These are phyloP conservation scores for Cinclus mexicanus DNA, from an alignment of 2,113 vertebrate species.

Conservation along the genomic window DNA sequence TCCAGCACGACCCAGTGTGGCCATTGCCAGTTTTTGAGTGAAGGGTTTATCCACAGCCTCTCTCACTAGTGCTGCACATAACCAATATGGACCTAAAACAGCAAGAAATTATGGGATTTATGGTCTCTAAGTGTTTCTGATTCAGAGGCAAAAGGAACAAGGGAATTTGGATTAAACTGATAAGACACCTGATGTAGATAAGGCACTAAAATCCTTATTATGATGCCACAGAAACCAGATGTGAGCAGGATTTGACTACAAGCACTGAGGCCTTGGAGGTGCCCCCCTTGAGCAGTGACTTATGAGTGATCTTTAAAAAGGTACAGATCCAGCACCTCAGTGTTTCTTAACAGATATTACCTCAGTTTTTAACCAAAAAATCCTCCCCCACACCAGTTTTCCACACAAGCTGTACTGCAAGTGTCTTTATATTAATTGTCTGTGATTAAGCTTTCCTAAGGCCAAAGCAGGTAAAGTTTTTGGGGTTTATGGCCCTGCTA, in stretches of 20 bases:
- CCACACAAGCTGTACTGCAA: neutral
- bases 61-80: neutral
- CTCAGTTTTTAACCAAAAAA: neutral
- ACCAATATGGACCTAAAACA: neutral
- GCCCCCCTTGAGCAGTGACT: neutral
- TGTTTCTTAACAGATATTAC: neutral
- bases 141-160: neutral
- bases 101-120: neutral
- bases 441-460: neutral
- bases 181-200: neutral
- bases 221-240: neutral
- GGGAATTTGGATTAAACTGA: neutral
- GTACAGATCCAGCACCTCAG: neutral
- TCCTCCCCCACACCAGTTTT: neutral
- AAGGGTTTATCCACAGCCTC: neutral
- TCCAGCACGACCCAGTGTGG: neutral
- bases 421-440: neutral
- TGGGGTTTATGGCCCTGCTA: neutral
- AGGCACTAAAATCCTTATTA: neutral
- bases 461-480: neutral
- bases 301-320: neutral
- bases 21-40: neutral
- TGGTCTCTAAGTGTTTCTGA: fast-evolving
- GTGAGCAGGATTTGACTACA: neutral
- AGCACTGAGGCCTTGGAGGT: neutral